Percentiles rank a stretch among this genome's conserved stretches.
Evolutionary conservation across 2,888 invertebrate genomes (phyloP).

Genomic region (Lingula anatina): DNA sequence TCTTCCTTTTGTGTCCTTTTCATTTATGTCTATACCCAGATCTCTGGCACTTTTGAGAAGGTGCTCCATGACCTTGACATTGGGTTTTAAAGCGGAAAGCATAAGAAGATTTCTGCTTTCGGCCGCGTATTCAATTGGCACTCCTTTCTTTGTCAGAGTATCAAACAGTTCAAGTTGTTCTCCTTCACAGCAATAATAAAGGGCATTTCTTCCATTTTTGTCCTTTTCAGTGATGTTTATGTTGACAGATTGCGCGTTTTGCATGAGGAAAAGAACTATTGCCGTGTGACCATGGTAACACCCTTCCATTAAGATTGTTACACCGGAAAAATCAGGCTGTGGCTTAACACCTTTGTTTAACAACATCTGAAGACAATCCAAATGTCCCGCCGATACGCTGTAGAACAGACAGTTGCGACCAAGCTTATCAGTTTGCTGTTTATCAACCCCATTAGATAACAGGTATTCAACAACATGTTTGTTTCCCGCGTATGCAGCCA

Average conservation of each 20-base stretch:
- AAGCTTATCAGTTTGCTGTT: constrained; percentile 11
- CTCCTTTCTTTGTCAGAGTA: constrained; percentile 10
- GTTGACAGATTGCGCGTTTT: constrained; percentile 2
- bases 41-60: constrained; percentile 10
- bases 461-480: constrained; percentile 13
- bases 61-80: constrained; percentile 8
- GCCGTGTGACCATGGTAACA: constrained; percentile 9
- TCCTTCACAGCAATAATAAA: constrained; percentile 15
- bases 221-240: constrained; percentile 10
- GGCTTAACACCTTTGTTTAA: constrained; percentile 10
- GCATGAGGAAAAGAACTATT: constrained; percentile 12
- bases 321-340: constrained; percentile 10
- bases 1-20: constrained; percentile 13
- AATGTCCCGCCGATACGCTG: constrained; percentile 10
- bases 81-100: constrained; percentile 19
- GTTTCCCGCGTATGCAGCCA: constrained; percentile 15
- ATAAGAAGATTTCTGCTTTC: constrained; percentile 18
- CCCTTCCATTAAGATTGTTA: constrained; percentile 17
- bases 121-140: constrained; percentile 4
- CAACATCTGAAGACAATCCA: constrained; percentile 11
- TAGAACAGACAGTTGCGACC: constrained; percentile 18
- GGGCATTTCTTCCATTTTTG: constrained; percentile 12
- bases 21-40: constrained; percentile 12
- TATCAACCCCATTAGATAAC: constrained; percentile 7
- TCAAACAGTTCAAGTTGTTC: constrained; percentile 15